A percentile compares a stretch with the other conserved stretches of the same genome.
Conservation (phyloP, 1,140 invertebrate genomes). For the Oryzaephilus surinamensis region DNA sequence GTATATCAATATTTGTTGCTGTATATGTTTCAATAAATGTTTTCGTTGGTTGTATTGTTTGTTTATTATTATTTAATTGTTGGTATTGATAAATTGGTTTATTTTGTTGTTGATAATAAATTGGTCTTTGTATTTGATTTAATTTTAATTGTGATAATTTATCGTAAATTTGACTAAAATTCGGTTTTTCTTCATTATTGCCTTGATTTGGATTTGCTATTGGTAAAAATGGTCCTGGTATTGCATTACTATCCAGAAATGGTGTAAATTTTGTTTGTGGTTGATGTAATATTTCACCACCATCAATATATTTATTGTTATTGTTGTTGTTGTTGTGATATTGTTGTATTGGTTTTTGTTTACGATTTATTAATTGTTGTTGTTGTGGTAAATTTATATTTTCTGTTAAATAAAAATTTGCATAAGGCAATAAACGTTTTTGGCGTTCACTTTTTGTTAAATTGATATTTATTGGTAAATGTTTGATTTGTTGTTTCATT, state of each 20-base stretch:
- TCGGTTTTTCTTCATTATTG: conserved; percentile 13
- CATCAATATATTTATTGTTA: no score
- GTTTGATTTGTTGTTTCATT: conserved; percentile 7
- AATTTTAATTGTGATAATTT: conserved; percentile 31
- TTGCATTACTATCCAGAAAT: conserved; percentile 30
- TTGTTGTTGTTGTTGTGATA: no score
- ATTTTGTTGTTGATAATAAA: conserved; percentile 10
- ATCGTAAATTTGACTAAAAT: conserved; percentile 32
- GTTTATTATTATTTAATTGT: no score
- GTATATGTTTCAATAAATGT: conserved; percentile 32
- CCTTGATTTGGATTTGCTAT: conserved; percentile 7
- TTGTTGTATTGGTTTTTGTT: not conserved
- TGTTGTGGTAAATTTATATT: conserved; percentile 37
- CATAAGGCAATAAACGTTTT: conserved; percentile 66
- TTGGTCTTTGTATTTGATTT: conserved; percentile 13
- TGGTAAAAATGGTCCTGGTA: conserved; percentile 30
- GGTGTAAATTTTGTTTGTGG: conserved; percentile 19
- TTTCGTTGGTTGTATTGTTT: conserved; percentile 19
- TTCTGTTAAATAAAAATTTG: conserved; percentile 64
- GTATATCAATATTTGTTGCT: conserved; percentile 29
- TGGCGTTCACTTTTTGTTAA: conserved; percentile 42
- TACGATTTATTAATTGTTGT: not conserved
- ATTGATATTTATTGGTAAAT: conserved; percentile 11
- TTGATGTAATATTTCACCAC: not conserved
- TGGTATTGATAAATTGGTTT: conserved; percentile 4